Base-by-base conservation (phyloP, 2,797 vertebrate species). In the Botia almorhae region DNA sequence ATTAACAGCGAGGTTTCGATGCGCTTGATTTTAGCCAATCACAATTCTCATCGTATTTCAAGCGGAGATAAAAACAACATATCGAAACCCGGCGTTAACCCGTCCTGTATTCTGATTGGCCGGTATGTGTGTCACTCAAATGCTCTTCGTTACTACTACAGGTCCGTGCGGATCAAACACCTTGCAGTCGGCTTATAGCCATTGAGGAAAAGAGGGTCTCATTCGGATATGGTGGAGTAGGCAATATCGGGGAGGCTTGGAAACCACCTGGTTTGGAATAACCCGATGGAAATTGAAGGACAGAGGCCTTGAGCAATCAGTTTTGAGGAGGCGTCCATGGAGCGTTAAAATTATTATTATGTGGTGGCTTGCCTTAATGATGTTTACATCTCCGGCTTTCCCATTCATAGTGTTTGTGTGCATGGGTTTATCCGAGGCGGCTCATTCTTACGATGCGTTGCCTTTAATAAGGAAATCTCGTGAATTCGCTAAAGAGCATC, bases 261-360 rank as follows among this genome's bases (percentile, higher is more conserved):
- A 61, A 51, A 78, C 60, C 68, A 82, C 51, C 80, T 76, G 78
- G 63, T 80, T 69, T 82, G 68, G 71, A 81, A 77, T 61, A 84
- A 81, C 33, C 75, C 79, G 33, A 84, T 84, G 84, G 86, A 56
- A 81, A 82, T 84, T 73, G 78, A 67, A 73, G 75, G 74, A 79
- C 73, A 36, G 43, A 39, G 16, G 72, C 67, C 21, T 70, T 36
- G 73, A 39, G 89, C 89, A 73, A 92, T 90, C 91, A 91, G 26
- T 80, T 81, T 87, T 80, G 84, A 51, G 89, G 80, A 77, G 87
- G 89, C 89, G 87, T 92, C 90, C 89, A 93, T 93, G 93, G 92
- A 92, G 92, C 94, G 92, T 92, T 92, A 91, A 92, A 84, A 87
- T 77, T 51, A 91, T 85, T 82, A 93, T 93, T 92, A 93, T 94